Evolutionary conservation across 2,888 invertebrate genomes (phyloP), one percentile per base, ranked within the genome.

Genomic region (Oligia strigilis): DNA sequence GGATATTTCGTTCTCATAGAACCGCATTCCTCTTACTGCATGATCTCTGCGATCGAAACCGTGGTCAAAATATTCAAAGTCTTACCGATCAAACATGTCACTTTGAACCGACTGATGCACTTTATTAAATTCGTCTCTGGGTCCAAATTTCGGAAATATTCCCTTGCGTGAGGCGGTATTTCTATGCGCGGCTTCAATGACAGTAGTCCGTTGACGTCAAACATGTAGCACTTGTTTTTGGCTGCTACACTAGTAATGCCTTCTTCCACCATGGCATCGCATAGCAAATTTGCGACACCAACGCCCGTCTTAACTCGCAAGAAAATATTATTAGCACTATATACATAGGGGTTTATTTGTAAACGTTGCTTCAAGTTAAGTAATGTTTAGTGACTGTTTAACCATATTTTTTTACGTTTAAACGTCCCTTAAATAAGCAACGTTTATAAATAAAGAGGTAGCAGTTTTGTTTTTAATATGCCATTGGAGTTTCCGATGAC

Each of bases 181-280:
- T 95, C 96, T n/a, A 97, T 97, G 60, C 97, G 97, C 11, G 98
- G 97, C 11, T 96, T 97, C 85, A 78, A 85, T 0, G 98, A 98
- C 77, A 99, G 94, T 14, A 99, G 96, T 13, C 99, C 99, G 90
- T 98, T 98, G 71, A 99, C 98, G 92, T 99, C 99, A 87, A 99
- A 98, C 98, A 99, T 98, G 98, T 98, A 99, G 87, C 99, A 99
- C 91, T 98, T 98, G 73, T 97, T 96, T 75, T 98, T 97, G 0
- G 99, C 99, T 87, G 99, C 98, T 90, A 97, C 93, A 75, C 91
- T 84, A 0, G 95, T 87, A 17, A 97, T 84, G 5, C 97, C 97
- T 74, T 97, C 97, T 74, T 98, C 97, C 80, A 98, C 96, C 99
- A 99, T 98, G 0, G 99, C 99, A 92, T 98, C 98, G 0, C 98